Evolutionary conservation across 2,797 vertebrate genomes (phyloP).

Genomic region (Melanotaenia parkinsoni): DNA sequence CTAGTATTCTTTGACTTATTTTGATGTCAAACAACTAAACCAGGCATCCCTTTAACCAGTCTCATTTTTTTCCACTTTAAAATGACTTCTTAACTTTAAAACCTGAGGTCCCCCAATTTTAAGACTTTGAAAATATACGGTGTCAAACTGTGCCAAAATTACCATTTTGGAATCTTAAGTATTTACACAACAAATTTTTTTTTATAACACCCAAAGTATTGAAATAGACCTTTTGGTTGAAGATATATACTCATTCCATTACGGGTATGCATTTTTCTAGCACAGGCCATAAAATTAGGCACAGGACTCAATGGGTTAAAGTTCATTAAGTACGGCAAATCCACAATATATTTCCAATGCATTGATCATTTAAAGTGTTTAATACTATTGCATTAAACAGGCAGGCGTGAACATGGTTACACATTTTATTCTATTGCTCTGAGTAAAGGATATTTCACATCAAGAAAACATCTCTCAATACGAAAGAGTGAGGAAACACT

Average conservation of each 20-base stretch:
- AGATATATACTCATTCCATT: too few species aligned
- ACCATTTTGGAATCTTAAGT: too few species aligned
- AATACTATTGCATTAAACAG: conserved; percentile 3
- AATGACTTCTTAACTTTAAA: too few species aligned
- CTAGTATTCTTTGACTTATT: not conserved
- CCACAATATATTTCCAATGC: not conserved
- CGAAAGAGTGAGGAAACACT: conserved; percentile 58
- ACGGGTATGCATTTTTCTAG: too few species aligned
- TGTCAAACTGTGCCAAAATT: too few species aligned
- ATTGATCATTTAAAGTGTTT: not conserved
- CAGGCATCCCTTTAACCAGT: not conserved
- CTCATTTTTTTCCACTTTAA: not conserved
- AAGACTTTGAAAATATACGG: too few species aligned
- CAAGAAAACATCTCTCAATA: conserved; percentile 68
- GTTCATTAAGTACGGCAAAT: not conserved
- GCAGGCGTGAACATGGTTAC: conserved; percentile 35
- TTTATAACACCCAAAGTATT: too few species aligned
- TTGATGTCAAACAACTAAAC: not conserved
- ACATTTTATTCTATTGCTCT: conserved; percentile 79
- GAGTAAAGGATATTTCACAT: conserved; percentile 72
- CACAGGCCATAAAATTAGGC: not conserved
- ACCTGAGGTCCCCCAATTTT: too few species aligned
- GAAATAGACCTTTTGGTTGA: too few species aligned
- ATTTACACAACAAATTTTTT: too few species aligned
- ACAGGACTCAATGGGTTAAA: not conserved